Percentiles rank a stretch among this genome's conserved stretches.
Evolutionary conservation across 2,113 vertebrate species (phyloP).

Genomic region (Uropsilus gracilis): DNA sequence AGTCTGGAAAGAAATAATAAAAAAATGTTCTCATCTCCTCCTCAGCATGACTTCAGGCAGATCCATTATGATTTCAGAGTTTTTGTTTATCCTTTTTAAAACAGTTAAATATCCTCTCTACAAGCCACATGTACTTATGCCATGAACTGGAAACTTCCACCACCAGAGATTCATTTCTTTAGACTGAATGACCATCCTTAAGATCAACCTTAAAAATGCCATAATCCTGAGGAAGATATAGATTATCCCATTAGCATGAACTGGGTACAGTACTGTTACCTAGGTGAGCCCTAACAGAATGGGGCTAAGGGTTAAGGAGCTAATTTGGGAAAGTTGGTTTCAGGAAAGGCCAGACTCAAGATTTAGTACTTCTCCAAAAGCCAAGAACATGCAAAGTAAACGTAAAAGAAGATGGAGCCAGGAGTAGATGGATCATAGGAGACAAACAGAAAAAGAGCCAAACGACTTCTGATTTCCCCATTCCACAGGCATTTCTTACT

Average conservation of each 20-base stretch:
- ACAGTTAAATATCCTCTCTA: neutral
- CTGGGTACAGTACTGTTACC: neutral
- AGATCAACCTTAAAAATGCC: neutral
- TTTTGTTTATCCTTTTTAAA: slow-evolving; percentile 3
- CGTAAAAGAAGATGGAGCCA: neutral
- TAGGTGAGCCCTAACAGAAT: neutral
- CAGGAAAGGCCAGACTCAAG: neutral
- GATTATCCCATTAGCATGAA: neutral
- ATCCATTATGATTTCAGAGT: neutral
- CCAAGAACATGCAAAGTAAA: neutral
- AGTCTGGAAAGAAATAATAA: slow-evolving; percentile 18
- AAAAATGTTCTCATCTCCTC: slow-evolving; percentile 34
- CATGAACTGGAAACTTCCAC: neutral
- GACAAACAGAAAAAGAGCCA: neutral
- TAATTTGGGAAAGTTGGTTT: neutral
- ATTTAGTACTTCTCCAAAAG: neutral
- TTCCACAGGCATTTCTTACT: neutral
- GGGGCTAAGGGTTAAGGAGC: neutral
- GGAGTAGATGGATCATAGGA: neutral
- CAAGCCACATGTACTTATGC: neutral
- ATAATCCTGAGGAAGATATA: neutral
- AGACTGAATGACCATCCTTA: neutral
- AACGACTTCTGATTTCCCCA: neutral
- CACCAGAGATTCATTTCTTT: neutral
- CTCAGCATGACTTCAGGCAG: neutral